phyloP scores from a whole-genome alignment of 2,888 invertebrate genomes.

The Criorhina ranunculi region DNA sequence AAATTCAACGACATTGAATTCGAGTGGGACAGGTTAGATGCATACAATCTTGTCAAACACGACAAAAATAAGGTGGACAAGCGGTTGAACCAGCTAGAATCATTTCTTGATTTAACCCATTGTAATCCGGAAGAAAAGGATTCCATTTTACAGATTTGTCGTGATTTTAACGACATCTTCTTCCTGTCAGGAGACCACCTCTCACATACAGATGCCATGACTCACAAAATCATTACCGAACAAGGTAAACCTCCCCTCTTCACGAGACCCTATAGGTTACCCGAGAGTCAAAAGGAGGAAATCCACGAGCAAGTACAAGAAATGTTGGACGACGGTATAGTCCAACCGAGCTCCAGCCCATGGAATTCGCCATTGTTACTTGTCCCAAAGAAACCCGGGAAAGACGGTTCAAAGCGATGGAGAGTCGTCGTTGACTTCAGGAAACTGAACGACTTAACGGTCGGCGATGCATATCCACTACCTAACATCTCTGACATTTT shows the following conservation, averaged over 20 bases:
- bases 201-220: neutral
- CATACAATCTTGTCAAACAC: neutral
- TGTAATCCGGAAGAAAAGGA: conserved; percentile 5
- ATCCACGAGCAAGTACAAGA: conserved; percentile 8
- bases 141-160: neutral
- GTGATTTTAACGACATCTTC: too few species aligned
- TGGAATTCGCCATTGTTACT: conserved; percentile 16
- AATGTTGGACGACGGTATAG: conserved; percentile 6
- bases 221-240: conserved; percentile 10
- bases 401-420: conserved; percentile 30
- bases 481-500: conserved; percentile 46
- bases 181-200: conserved; percentile 11
- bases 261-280: conserved; percentile 1
- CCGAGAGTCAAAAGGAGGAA: neutral
- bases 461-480: conserved; percentile 51
- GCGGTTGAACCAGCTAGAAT: too few species aligned
- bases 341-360: neutral
- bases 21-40: conserved; percentile 1
- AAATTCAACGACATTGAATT: conserved; percentile 2
- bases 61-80: too few species aligned
- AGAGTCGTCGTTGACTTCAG: conserved; percentile 52
- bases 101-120: neutral
- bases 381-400: conserved; percentile 45
- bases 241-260: conserved; percentile 2
- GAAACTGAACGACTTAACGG: conserved; percentile 45